Evolutionary conservation across 2,888 invertebrate genomes (phyloP).

Genomic region (Orgyia antiqua): DNA sequence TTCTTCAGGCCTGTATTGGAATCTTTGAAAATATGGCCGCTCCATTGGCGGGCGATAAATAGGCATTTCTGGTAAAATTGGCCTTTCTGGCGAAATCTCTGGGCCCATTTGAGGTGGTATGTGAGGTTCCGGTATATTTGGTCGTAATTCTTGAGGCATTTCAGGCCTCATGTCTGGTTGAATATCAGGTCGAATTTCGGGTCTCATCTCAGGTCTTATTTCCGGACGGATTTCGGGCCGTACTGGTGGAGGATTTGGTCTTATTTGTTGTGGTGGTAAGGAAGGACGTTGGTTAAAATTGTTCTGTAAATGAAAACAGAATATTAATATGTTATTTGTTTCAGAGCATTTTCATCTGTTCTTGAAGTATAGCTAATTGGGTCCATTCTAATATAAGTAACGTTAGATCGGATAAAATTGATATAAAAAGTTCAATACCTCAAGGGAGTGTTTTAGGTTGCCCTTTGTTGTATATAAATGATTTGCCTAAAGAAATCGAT

Average conservation of each 20-base stretch:
- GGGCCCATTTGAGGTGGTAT: constrained; percentile 27
- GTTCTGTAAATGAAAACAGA: constrained; percentile 39
- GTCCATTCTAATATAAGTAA: no score
- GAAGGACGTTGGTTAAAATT: constrained; percentile 49
- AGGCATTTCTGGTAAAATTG: constrained; percentile 28
- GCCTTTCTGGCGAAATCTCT: constrained; percentile 38
- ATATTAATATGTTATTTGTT: neutral
- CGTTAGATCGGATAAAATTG: no score
- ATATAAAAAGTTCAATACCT: no score
- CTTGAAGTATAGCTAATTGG: no score
- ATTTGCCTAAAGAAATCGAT: no score
- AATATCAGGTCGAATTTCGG: constrained; percentile 22
- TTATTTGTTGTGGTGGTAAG: constrained; percentile 40
- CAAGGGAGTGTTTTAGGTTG: no score
- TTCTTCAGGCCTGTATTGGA: constrained; percentile 38
- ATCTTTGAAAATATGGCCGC: constrained; percentile 25
- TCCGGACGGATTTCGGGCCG: constrained; percentile 11
- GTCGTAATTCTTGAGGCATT: constrained; percentile 9
- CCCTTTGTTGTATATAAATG: no score
- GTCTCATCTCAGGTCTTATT: constrained; percentile 14
- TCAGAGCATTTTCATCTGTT: neutral
- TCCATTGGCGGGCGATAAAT: constrained; percentile 31
- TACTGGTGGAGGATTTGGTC: constrained; percentile 28
- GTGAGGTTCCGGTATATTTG: constrained; percentile 8
- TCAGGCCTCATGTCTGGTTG: constrained; percentile 19